Base-by-base conservation (phyloP, 2,888 invertebrate species). In the Heliothis peltigera region DNA sequence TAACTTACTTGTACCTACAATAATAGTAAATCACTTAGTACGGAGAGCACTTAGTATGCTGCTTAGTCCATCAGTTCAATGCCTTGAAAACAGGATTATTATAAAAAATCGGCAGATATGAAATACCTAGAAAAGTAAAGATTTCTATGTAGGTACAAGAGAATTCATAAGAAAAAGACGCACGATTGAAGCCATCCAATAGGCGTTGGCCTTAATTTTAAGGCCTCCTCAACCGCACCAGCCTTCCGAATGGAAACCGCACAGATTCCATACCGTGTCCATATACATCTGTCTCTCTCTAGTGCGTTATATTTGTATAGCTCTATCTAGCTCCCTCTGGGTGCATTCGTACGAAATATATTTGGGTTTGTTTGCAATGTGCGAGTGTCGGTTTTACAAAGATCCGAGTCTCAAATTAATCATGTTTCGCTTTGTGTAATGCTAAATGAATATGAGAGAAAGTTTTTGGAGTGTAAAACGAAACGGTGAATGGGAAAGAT, bases 221-320 rank as follows among this genome's bases (percentile, higher is more conserved):
- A 73, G 66, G 73, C 73, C 77, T 81, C 75, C 67, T 74, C 74
- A 80, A 81, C 77, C 77, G 75, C 77, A 71, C 70, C 68, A 75
- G 77, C 80, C 81, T 83, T 84, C 81, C 82, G 77, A 79, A 80
- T 77, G 62, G 73, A 80, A 83, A 84, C 87, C 87, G 58, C 83
- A 83, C 81, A 75, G 74, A 82, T 84, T 83, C 80, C 74, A 74
- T 70, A 59, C 60, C 69, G 21, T 64, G 75, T 63, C 68, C 62
- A 43, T 75, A 60, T 69, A 79, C 70, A 81, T 70, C 68, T 77
- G 51, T 69, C 77, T 52, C 61, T 48, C 64, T 77, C 67, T 46
- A 18, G 4, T 35, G 2, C 39, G 7, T 10, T 22, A 53, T 1
- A 35, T 53, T 19, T 19, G 21, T 39, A 61, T 71, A 65, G 42